These are phyloP conservation scores for Mechanitis mazaeus DNA, from an alignment of 2,888 invertebrate species.

Conservation along the genomic window DNA sequence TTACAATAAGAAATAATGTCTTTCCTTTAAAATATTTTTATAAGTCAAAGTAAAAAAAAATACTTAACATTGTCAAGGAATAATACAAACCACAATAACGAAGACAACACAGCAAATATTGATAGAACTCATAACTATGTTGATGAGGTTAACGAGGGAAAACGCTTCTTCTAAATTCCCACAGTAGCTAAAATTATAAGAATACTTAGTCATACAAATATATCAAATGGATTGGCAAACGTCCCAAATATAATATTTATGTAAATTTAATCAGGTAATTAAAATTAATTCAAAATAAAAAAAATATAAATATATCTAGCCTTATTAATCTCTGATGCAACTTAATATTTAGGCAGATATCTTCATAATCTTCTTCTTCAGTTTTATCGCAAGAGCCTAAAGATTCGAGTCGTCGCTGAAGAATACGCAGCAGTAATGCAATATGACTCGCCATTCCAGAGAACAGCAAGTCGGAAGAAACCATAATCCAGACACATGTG, in stretches of 20 bases:
- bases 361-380: constrained; percentile 50
- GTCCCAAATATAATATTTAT: not conserved
- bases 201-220: not conserved
- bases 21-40: not conserved
- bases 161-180: constrained; percentile 62
- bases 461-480: constrained; percentile 59
- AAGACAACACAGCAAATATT: constrained; percentile 70
- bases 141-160: constrained; percentile 61
- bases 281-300: not conserved
- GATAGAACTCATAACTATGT: constrained; percentile 62
- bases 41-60: too few species aligned
- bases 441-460: constrained; percentile 68
- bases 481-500: constrained; percentile 31
- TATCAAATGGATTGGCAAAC: not conserved
- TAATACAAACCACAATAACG: constrained; percentile 57
- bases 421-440: constrained; percentile 50
- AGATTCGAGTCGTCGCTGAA: constrained; percentile 51
- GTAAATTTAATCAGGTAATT: not conserved
- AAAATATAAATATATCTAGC: constrained; percentile 25
- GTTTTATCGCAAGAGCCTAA: constrained; percentile 39
- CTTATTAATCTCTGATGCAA: constrained; percentile 64
- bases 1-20: not conserved
- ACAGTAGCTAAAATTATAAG: constrained; percentile 54
- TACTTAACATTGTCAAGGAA: too few species aligned
- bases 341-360: constrained; percentile 55